phyloP scores from a whole-genome alignment of 2,888 invertebrate genomes.

The Rhamnusium bicolor region DNA sequence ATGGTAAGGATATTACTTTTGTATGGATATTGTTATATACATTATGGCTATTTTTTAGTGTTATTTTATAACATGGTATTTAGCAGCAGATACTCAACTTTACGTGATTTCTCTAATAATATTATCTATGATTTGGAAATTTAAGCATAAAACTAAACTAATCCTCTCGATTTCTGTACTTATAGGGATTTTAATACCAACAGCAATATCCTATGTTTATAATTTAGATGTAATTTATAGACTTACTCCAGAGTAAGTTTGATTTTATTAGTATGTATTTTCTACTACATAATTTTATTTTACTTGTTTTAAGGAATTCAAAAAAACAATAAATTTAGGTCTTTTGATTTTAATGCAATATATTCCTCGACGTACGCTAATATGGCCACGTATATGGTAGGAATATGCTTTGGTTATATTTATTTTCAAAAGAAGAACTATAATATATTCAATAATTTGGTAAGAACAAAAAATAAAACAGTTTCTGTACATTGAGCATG shows the following conservation, averaged over 20 bases:
- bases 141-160: slow-evolving; percentile 42
- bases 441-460: slow-evolving; percentile 30
- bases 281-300: neutral
- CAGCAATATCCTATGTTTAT: slow-evolving; percentile 47
- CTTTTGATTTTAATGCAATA: slow-evolving; percentile 53
- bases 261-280: neutral
- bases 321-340: slow-evolving; percentile 54
- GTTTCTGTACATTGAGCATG: too few relatives aligned
- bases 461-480: too few relatives aligned
- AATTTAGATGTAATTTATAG: slow-evolving; percentile 53
- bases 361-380: slow-evolving; percentile 57
- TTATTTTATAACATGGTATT: slow-evolving; percentile 65
- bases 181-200: slow-evolving; percentile 48
- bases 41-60: slow-evolving; percentile 58
- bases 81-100: slow-evolving; percentile 65
- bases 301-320: slow-evolving; percentile 48
- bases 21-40: neutral
- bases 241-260: slow-evolving; percentile 56
- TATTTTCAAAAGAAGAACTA: slow-evolving; percentile 46
- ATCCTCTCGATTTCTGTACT: slow-evolving; percentile 38
- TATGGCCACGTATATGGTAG: slow-evolving; percentile 58
- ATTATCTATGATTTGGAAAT: slow-evolving; percentile 57
- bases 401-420: slow-evolving; percentile 54
- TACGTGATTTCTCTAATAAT: slow-evolving; percentile 61
- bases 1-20: slow-evolving; percentile 52